phyloP scores from a whole-genome alignment of 2,113 vertebrate genomes.

The Heptranchias perlo region DNA sequence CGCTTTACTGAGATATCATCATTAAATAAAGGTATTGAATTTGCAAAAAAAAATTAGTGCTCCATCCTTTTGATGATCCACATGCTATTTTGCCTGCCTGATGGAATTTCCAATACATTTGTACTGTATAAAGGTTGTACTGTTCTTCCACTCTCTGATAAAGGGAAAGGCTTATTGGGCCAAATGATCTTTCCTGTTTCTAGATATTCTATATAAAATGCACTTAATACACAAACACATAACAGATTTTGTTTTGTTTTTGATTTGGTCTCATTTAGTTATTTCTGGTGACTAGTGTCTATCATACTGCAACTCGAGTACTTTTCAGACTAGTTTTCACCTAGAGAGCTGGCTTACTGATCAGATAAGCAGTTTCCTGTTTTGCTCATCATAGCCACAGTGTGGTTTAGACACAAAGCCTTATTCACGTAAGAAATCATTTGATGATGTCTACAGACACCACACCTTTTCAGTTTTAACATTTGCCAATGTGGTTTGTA shows the following conservation, averaged over 20 bases:
- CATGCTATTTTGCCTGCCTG: neutral
- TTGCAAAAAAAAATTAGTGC: neutral
- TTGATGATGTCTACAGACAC: slow-evolving; percentile 31
- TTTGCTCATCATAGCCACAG: slow-evolving; percentile 51
- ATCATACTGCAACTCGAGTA: neutral
- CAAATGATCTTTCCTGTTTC: neutral
- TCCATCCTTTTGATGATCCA: neutral
- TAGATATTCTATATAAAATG: neutral
- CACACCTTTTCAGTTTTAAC: slow-evolving; percentile 8
- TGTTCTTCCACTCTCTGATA: neutral
- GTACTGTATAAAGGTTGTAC: neutral
- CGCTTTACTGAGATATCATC: neutral
- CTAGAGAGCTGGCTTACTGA: slow-evolving; percentile 30
- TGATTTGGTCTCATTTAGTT: neutral
- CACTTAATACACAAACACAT: neutral
- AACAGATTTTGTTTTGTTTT: neutral
- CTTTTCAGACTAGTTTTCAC: neutral
- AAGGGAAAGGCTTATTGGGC: neutral
- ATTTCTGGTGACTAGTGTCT: neutral
- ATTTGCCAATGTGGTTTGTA: neutral
- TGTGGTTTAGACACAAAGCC: slow-evolving; percentile 36
- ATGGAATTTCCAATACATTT: neutral
- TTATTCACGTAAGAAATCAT: slow-evolving; percentile 15
- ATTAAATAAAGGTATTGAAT: neutral
- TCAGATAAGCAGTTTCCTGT: slow-evolving; percentile 66